Evolutionary conservation across 2,113 vertebrate species (phyloP), one percentile per base, ranked within the genome.

Genomic region (Bubalus kerabau): DNA sequence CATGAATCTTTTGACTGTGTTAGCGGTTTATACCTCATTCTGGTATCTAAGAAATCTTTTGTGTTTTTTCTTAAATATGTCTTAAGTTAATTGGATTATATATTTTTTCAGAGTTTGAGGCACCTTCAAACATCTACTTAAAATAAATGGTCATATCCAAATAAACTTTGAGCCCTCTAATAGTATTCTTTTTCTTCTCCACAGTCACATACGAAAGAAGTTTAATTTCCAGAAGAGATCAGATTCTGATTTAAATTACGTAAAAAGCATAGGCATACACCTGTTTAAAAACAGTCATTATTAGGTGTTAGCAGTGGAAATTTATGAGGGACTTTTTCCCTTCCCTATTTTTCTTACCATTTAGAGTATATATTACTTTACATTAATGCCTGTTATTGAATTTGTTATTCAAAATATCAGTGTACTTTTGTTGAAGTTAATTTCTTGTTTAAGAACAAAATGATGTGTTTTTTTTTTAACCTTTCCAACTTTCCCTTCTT

Each of bases 171-270:
- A 96, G 43, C 83, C 36, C 11, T 94, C 50, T 97, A 48, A 74
- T 91, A 95, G 36, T 91, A 89, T 96, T 96, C 57, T 89, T 87
- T 92, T 95, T 98, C 52, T 93, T 94, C 48, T 90, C 48, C 71
- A 9, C 64, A 86, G 71, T 92, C 57, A 91, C 21, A 76, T 95
- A 67, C 74, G 54, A 97, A 96, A 90, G 67, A 87, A 89, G 40
- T 85, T 71, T 93, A 87, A 62, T 93, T 95, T 87, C 40, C 43
- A 96, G 90, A 97, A 81, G 84, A 48, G 32, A 84, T 87, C 21
- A 21, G 21, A 76, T 88, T 95, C 83, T 93, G 40, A 95, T 91
- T 97, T 93, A 95, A 95, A 93, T 97, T 89, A 78, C 80, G 1
- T 92, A 52, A 78, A 88, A 96, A 91, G 5, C 46, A 67, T 67